Evolutionary conservation across 2,888 invertebrate genomes (phyloP).

Genomic region (Callosobruchus maculatus): DNA sequence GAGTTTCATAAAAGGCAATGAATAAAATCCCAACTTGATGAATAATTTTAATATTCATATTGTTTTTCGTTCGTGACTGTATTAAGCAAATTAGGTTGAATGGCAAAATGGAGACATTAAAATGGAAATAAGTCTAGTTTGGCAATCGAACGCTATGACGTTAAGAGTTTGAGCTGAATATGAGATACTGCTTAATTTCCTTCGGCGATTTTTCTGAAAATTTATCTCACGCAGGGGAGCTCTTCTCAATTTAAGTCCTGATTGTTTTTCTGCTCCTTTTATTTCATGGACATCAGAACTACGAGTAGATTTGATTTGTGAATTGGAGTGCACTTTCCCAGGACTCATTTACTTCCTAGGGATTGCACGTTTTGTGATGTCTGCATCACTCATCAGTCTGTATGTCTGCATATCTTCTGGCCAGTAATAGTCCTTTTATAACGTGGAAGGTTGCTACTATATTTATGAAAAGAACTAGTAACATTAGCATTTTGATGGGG

Average conservation of each 20-base stretch:
- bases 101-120: constrained; percentile 28
- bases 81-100: constrained; percentile 22
- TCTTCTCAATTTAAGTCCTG: background rate
- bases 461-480: too few species aligned
- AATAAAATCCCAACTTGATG: constrained; percentile 2
- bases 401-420: too few species aligned
- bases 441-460: too few species aligned
- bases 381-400: too few species aligned
- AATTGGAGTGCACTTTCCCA: too few species aligned
- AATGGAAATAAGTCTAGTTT: constrained; percentile 27
- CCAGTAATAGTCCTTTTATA: too few species aligned
- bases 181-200: constrained; percentile 7
- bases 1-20: constrained; percentile 1
- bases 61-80: constrained; percentile 24
- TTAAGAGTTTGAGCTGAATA: constrained; percentile 3
- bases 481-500: too few species aligned
- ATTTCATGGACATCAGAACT: background rate
- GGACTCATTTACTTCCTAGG: too few species aligned
- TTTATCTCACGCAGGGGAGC: background rate
- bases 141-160: constrained; percentile 20
- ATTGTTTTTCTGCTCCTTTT: background rate
- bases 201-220: constrained; percentile 2
- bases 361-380: too few species aligned
- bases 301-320: too few species aligned
- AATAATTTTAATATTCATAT: constrained; percentile 23